Evolutionary conservation across 2,888 invertebrate genomes (phyloP).

Genomic region (Dasysyrphus tricinctus): DNA sequence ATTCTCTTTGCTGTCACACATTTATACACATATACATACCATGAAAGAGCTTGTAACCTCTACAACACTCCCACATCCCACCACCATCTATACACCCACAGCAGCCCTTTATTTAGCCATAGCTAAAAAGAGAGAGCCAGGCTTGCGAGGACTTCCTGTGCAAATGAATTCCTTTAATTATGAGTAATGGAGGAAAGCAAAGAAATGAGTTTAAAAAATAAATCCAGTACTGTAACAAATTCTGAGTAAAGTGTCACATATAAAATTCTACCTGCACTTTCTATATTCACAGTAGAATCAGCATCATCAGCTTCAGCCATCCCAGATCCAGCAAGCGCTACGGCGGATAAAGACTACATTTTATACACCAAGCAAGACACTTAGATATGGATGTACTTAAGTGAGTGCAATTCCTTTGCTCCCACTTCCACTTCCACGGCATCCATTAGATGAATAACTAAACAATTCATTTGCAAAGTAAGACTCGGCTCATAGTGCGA

Average conservation of each 20-base stretch:
- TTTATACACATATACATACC: slow-evolving; percentile 14
- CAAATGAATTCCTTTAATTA: slow-evolving; percentile 75
- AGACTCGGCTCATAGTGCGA: slow-evolving; percentile 32
- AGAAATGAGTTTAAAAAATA: slow-evolving; percentile 57
- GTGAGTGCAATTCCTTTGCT: slow-evolving; percentile 70
- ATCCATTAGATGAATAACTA: slow-evolving; percentile 74
- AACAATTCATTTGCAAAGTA: slow-evolving; percentile 71
- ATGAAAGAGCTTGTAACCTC: slow-evolving; percentile 41
- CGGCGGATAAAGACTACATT: slow-evolving; percentile 35
- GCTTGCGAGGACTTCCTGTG: slow-evolving; percentile 57
- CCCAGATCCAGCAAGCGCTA: background rate
- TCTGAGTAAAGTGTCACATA: slow-evolving; percentile 70
- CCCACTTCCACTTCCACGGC: slow-evolving; percentile 36
- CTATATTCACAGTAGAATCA: slow-evolving; percentile 27
- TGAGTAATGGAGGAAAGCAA: slow-evolving; percentile 70
- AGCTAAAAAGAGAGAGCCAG: slow-evolving; percentile 13
- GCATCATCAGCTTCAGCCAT: slow-evolving; percentile 12
- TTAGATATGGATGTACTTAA: slow-evolving; percentile 51
- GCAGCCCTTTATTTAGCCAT: background rate
- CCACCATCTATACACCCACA: background rate
- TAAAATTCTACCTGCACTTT: slow-evolving; percentile 65
- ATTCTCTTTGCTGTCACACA: slow-evolving; percentile 67
- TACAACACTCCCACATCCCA: background rate
- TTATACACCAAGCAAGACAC: slow-evolving; percentile 44
- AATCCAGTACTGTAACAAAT: slow-evolving; percentile 43